These are phyloP conservation scores for Microcebus murinus DNA, from an alignment of 2,113 vertebrate species.

Conservation along the genomic window DNA sequence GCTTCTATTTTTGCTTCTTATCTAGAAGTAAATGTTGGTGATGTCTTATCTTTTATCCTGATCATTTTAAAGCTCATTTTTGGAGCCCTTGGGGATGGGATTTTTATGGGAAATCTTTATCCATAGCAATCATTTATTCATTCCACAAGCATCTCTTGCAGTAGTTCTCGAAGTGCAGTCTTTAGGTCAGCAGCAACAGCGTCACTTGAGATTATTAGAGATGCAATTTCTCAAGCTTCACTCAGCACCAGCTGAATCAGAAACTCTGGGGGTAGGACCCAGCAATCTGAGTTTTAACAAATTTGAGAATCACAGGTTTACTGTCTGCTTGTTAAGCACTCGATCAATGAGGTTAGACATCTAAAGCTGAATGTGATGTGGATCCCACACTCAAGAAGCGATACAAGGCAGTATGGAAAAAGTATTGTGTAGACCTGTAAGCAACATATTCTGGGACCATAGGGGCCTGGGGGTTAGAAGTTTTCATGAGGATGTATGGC, in stretches of 20 bases:
- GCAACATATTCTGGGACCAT: not conserved
- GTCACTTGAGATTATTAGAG: not conserved
- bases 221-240: not conserved
- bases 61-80: conserved; percentile 4
- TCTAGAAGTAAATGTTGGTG: not conserved
- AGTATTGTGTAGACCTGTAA: not conserved
- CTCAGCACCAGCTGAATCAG: not conserved
- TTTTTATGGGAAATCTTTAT: not conserved
- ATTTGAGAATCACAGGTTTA: not conserved
- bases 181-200: not conserved
- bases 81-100: not conserved
- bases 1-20: not conserved
- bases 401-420: not conserved
- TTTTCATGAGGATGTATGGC: not conserved
- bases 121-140: not conserved
- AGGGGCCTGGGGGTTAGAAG: not conserved
- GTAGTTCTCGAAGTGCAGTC: not conserved
- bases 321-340: not conserved
- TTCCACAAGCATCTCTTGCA: not conserved
- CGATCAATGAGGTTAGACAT: not conserved
- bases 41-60: not conserved
- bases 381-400: not conserved
- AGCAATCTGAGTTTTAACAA: not conserved
- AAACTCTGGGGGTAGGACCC: not conserved
- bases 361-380: not conserved